These are phyloP conservation scores for Archaeoteleia sp. DNA, from an alignment of 2,888 invertebrate species.

Conservation along the genomic window DNA sequence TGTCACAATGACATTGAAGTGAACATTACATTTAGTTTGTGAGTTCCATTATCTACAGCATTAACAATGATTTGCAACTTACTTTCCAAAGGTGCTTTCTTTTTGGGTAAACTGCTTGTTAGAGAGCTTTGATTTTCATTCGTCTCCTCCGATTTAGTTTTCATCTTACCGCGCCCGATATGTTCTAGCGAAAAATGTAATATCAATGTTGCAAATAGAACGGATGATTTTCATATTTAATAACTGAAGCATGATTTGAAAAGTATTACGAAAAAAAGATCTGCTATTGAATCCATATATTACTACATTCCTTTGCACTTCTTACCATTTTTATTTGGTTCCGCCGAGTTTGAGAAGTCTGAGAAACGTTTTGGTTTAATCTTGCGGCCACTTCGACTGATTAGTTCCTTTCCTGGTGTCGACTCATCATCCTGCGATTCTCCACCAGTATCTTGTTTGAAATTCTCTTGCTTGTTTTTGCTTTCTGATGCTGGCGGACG, in stretches of 20 bases:
- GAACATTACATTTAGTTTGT: constrained; percentile 3
- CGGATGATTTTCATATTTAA: no score
- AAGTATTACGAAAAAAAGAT: no score
- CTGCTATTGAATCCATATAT: no score
- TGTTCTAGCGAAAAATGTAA: constrained; percentile 68
- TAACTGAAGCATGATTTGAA: constrained; percentile 8
- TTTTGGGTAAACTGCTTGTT: constrained; percentile 60
- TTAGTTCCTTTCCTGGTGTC: constrained; percentile 78
- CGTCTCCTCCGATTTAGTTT: constrained; percentile 68
- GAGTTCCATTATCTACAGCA: not conserved
- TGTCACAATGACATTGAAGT: constrained; percentile 24
- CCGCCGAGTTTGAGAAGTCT: constrained; percentile 68
- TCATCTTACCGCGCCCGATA: constrained; percentile 62
- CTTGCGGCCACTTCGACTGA: constrained; percentile 84
- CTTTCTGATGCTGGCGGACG: constrained; percentile 55
- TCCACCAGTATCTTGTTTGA: constrained; percentile 61
- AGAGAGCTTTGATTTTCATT: constrained; percentile 64
- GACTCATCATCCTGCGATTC: constrained; percentile 75
- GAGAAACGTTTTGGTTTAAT: constrained; percentile 80
- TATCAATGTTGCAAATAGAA: no score
- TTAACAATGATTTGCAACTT: constrained; percentile 51
- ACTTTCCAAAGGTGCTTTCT: constrained; percentile 67
- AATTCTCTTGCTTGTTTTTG: constrained; percentile 51
- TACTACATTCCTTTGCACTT: no score
- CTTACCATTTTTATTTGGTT: constrained; percentile 64